These are phyloP conservation scores for Megamerina dolium DNA, from an alignment of 2,888 invertebrate genomes.

Conservation along the genomic window DNA sequence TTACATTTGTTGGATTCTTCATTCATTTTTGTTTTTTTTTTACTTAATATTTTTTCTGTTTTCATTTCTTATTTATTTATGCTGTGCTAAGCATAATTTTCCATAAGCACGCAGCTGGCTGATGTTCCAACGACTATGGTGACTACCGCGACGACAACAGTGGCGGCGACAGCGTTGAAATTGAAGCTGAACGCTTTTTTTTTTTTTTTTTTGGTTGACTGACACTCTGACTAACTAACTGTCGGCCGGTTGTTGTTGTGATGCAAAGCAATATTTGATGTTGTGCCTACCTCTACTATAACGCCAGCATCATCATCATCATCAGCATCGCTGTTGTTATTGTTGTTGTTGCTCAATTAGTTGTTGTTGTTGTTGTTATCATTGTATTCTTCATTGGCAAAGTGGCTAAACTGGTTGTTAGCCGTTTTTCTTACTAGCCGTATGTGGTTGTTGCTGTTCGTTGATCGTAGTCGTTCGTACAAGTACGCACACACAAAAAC, in stretches of 20 bases:
- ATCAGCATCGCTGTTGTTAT: not conserved
- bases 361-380: too few species aligned
- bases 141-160: not conserved
- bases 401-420: constrained; percentile 17
- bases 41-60: not conserved
- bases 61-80: not conserved
- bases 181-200: not conserved
- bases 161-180: not conserved
- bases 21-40: not conserved
- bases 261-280: not conserved
- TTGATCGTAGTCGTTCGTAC: too few species aligned
- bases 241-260: not conserved
- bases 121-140: too few species aligned
- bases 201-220: not conserved
- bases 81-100: not conserved
- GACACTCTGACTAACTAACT: not conserved
- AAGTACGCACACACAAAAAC: not conserved
- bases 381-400: constrained; percentile 11
- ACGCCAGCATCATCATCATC: too few species aligned
- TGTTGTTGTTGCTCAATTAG: constrained; percentile 4
- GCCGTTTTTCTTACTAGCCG: not conserved
- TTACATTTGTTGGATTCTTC: not conserved
- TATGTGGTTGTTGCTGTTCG: too few species aligned
- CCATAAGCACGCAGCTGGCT: too few species aligned
- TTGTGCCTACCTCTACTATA: not conserved